Evolutionary conservation across 2,113 vertebrate species (phyloP).

Genomic region (Lethenteron camtschaticum): DNA sequence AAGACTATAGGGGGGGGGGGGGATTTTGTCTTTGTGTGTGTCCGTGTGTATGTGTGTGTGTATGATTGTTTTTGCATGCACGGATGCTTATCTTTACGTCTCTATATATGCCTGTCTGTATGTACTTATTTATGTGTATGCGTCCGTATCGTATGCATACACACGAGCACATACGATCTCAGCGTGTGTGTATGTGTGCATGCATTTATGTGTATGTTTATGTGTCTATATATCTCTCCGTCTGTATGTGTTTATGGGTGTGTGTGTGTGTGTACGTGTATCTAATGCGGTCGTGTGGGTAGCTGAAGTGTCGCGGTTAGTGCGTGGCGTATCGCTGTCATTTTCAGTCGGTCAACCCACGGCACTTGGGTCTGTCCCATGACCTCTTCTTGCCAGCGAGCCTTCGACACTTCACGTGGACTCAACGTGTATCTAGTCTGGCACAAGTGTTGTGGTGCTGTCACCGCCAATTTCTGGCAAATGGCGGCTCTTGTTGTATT

Average conservation of each 20-base stretch:
- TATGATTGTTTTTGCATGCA: neutral
- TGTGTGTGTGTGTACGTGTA: neutral
- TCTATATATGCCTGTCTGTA: neutral
- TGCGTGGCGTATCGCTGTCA: too few relatives aligned
- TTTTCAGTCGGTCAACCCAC: too few relatives aligned
- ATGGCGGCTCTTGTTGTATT: too few relatives aligned
- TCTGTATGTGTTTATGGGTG: neutral
- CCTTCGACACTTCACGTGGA: too few relatives aligned
- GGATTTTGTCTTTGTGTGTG: neutral
- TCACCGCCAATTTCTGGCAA: too few relatives aligned
- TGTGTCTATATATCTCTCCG: neutral
- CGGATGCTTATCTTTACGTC: neutral
- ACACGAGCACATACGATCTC: neutral
- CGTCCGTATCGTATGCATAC: neutral
- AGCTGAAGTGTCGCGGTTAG: too few relatives aligned
- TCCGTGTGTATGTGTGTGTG: conserved; percentile 1
- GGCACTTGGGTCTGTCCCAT: too few relatives aligned
- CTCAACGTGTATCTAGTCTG: too few relatives aligned
- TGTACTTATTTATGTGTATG: neutral
- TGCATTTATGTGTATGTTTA: neutral
- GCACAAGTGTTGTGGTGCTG: too few relatives aligned
- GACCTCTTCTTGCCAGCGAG: too few relatives aligned
- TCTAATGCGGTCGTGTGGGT: neutral
- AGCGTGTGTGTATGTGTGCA: conserved; percentile 1
- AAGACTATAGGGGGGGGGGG: too few relatives aligned